phyloP scores from a whole-genome alignment of 2,797 vertebrate species.

The Chromis chromis region DNA sequence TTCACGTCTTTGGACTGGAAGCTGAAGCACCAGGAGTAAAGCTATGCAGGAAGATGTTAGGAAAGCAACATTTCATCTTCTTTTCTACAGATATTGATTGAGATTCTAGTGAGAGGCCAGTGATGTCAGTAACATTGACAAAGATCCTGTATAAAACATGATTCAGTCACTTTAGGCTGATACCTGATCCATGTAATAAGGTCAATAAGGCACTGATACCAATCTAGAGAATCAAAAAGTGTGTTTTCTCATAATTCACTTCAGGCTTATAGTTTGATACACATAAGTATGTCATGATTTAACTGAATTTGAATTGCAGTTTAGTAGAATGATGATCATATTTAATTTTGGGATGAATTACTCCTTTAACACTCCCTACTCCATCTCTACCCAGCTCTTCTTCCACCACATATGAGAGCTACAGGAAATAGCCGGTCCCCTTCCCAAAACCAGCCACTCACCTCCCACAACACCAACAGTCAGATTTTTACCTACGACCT shows the following conservation, averaged over 20 bases:
- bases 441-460: constrained; percentile 4
- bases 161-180: not conserved
- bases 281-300: not conserved
- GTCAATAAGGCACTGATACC: not conserved
- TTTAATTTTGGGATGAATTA: too few relatives aligned
- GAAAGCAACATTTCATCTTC: not conserved
- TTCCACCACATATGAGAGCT: constrained; percentile 70
- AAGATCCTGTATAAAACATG: not conserved
- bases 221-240: not conserved
- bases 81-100: not conserved
- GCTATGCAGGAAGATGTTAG: not conserved
- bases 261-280: not conserved
- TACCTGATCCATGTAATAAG: not conserved
- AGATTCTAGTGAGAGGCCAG: not conserved
- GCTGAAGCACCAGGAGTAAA: not conserved
- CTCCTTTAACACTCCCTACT: constrained; percentile 12
- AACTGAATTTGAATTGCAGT: not conserved
- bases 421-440: constrained; percentile 6
- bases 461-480: not conserved
- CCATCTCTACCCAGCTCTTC: constrained; percentile 62
- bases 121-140: not conserved
- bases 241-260: too few relatives aligned
- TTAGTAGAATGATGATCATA: not conserved
- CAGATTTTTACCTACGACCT: constrained; percentile 43
- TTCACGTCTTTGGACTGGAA: too few relatives aligned